Percentiles rank a stretch among this genome's conserved stretches.
phyloP scores from a whole-genome alignment of 2,797 vertebrate genomes.

The Phalanger gymnotis region DNA sequence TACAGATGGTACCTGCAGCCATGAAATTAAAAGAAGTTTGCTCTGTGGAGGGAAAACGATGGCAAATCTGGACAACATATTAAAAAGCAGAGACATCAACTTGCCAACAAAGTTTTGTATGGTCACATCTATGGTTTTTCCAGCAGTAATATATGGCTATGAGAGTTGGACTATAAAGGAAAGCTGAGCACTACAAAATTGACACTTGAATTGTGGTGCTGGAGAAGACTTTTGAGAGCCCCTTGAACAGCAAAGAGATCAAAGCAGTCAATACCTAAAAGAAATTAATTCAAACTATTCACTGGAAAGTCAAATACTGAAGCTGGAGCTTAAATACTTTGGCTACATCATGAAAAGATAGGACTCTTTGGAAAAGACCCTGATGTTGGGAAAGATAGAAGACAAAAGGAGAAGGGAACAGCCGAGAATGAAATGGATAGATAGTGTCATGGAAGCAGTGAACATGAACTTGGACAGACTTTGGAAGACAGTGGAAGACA shows the following conservation, averaged over 20 bases:
- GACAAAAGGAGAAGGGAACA: background rate
- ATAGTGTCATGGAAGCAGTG: background rate
- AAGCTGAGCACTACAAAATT: background rate
- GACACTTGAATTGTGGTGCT: background rate
- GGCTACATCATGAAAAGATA: background rate
- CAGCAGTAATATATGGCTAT: background rate
- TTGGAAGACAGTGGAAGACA: background rate
- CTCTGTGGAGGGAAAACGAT: too few species aligned
- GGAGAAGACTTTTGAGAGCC: background rate
- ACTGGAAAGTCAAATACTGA: background rate
- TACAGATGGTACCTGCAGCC: background rate
- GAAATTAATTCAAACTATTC: background rate
- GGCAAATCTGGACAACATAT: background rate
- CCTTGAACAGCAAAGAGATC: background rate
- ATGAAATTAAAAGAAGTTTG: too few species aligned
- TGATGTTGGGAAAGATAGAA: background rate
- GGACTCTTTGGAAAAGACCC: background rate
- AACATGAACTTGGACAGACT: background rate
- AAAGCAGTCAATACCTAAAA: background rate
- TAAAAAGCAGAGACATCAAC: too few species aligned
- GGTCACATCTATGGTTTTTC: background rate
- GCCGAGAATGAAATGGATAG: background rate
- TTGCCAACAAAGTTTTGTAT: background rate
- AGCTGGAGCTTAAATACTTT: background rate
- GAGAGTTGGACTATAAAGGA: background rate